Conservation (phyloP, 1,140 invertebrate genomes). For the Tetramorium parvispinum region DNA sequence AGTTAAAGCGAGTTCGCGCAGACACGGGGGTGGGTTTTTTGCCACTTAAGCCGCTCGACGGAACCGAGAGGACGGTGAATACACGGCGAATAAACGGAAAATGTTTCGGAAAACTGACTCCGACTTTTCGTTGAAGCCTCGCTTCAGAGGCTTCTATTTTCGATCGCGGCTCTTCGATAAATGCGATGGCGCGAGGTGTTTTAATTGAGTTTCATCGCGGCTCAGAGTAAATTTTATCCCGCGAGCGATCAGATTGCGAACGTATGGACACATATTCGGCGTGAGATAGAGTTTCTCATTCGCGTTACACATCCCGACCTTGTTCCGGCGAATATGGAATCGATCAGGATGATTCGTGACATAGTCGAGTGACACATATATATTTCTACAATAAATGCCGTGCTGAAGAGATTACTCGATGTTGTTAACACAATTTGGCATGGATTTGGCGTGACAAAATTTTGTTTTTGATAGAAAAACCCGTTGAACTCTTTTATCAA, state of each 20-base stretch:
- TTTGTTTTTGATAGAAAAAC: neutral
- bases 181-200: neutral
- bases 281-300: constrained; percentile 28
- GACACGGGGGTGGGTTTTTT: constrained; percentile 40
- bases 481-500: neutral
- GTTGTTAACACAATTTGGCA: neutral
- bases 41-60: constrained; percentile 52
- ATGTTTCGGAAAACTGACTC: constrained; percentile 53
- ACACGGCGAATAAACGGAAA: constrained; percentile 39
- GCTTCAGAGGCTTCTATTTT: neutral
- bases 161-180: constrained; percentile 14
- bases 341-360: constrained; percentile 4
- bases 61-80: constrained; percentile 17
- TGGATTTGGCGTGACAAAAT: neutral
- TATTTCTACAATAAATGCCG: neutral
- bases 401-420: neutral
- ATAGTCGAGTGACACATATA: neutral
- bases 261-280: neutral
- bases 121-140: neutral
- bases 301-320: neutral
- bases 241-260: constrained; percentile 48
- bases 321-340: neutral
- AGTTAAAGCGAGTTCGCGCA: constrained; percentile 58
- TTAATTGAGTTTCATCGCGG: constrained; percentile 54
- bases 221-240: constrained; percentile 8